Percentiles rank a stretch among this genome's conserved stretches.
Conservation (phyloP, 2,888 invertebrate genomes). For the Digitonthophagus gazella region DNA sequence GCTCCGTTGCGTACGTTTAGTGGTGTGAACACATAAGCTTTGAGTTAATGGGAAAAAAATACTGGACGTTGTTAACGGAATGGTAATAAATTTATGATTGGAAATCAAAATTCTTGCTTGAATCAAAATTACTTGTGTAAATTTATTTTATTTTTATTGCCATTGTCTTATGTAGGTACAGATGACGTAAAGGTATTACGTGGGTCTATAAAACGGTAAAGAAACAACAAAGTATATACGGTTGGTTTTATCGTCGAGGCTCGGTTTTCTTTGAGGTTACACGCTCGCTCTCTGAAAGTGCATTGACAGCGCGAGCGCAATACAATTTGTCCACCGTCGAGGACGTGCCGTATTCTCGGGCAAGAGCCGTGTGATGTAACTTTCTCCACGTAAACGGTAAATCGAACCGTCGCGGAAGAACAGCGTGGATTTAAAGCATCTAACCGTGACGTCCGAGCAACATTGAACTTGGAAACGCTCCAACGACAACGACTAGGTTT, state of each 20-base stretch:
- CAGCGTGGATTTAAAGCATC: neutral
- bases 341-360: neutral
- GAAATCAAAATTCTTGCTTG: too few species aligned
- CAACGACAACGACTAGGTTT: neutral
- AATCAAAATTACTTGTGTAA: too few species aligned
- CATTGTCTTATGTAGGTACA: too few species aligned
- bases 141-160: too few species aligned
- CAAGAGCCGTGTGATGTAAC: conserved; percentile 19
- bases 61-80: too few species aligned
- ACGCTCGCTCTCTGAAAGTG: neutral
- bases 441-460: conserved; percentile 18
- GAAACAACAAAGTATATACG: neutral
- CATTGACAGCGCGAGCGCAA: conserved; percentile 3
- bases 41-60: too few species aligned
- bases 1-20: too few species aligned
- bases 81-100: too few species aligned
- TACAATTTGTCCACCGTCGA: conserved; percentile 17
- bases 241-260: neutral
- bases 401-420: neutral
- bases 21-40: too few species aligned
- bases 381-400: conserved; percentile 24
- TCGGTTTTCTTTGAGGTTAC: neutral
- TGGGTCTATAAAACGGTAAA: neutral
- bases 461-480: conserved; percentile 27
- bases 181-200: too few species aligned